phyloP scores from a whole-genome alignment of 1,140 invertebrate genomes.

The Adoxophyes honmai region DNA sequence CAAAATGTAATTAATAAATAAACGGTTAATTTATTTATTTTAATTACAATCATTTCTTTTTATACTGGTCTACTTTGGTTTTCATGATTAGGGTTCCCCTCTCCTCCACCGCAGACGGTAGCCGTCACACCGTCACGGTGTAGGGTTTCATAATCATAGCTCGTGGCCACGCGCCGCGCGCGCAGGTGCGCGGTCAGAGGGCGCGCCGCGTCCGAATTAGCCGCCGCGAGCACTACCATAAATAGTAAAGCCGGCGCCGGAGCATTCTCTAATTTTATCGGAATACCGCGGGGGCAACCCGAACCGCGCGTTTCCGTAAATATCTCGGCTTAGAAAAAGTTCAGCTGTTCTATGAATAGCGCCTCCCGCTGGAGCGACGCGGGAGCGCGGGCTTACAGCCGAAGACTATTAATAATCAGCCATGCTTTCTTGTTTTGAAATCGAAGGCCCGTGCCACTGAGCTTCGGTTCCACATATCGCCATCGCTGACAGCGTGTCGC shows the following conservation, averaged over 20 bases:
- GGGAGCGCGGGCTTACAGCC: neutral
- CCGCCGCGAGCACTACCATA: conserved; percentile 61
- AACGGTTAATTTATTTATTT: conserved; percentile 77
- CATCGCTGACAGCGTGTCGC: no score
- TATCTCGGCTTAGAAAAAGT: conserved; percentile 32
- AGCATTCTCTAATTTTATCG: conserved; percentile 67
- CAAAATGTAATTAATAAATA: conserved; percentile 77
- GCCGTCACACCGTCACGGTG: conserved; percentile 14
- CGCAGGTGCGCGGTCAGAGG: conserved; percentile 21
- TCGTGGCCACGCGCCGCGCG: conserved; percentile 1
- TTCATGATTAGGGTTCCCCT: conserved; percentile 44
- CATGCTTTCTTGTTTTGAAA: no score
- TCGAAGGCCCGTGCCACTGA: no score
- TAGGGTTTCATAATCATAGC: conserved; percentile 22
- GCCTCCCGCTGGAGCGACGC: conserved; percentile 50
- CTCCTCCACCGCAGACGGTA: conserved; percentile 15
- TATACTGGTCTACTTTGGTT: conserved; percentile 67
- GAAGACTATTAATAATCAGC: no score
- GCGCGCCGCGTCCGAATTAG: conserved; percentile 52
- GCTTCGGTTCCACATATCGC: no score
- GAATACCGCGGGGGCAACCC: conserved; percentile 37
- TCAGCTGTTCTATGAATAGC: conserved; percentile 50
- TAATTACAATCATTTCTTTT: conserved; percentile 76
- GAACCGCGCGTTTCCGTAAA: conserved; percentile 49
- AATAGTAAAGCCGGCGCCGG: conserved; percentile 69